Conservation (phyloP, 2,113 vertebrate genomes). For the Scomber colias region DNA sequence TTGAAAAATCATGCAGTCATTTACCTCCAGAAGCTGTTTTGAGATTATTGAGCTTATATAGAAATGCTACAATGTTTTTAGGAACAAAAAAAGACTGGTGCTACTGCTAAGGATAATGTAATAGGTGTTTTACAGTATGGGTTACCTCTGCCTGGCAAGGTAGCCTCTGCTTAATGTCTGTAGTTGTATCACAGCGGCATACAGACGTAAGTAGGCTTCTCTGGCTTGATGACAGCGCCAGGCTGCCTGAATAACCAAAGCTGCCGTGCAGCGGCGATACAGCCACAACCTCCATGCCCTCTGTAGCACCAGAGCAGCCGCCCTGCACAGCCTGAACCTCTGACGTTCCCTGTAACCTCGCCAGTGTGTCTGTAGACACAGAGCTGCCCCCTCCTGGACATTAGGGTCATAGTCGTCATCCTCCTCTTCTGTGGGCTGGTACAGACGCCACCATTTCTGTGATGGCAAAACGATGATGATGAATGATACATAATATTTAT, state of each 20-base stretch:
- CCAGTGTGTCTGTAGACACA: slow-evolving; percentile 91
- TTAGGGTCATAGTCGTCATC: slow-evolving; percentile 65
- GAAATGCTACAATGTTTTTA: not conserved
- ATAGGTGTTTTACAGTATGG: not conserved
- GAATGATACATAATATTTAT: not conserved
- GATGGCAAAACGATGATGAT: not conserved
- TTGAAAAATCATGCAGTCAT: slow-evolving; percentile 38
- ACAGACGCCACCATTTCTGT: slow-evolving; percentile 91
- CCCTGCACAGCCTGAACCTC: slow-evolving; percentile 84
- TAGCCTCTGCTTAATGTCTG: slow-evolving; percentile 88
- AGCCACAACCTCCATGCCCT: slow-evolving; percentile 86
- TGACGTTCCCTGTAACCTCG: slow-evolving; percentile 86
- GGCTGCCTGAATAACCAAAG: slow-evolving; percentile 88
- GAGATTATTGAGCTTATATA: not conserved
- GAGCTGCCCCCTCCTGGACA: slow-evolving; percentile 82
- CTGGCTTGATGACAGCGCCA: slow-evolving; percentile 88
- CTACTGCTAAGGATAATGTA: not conserved
- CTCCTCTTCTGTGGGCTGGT: slow-evolving; percentile 64
- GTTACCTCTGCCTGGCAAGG: slow-evolving; percentile 89
- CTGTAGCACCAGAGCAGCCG: slow-evolving; percentile 89
- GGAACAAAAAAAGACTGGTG: not conserved
- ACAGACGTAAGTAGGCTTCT: slow-evolving; percentile 77
- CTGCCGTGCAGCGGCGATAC: slow-evolving; percentile 80
- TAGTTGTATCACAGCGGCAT: slow-evolving; percentile 81
- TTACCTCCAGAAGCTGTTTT: slow-evolving; percentile 15